Evolutionary conservation across 2,113 vertebrate species (phyloP).

Genomic region (Bagarius yarrelli): DNA sequence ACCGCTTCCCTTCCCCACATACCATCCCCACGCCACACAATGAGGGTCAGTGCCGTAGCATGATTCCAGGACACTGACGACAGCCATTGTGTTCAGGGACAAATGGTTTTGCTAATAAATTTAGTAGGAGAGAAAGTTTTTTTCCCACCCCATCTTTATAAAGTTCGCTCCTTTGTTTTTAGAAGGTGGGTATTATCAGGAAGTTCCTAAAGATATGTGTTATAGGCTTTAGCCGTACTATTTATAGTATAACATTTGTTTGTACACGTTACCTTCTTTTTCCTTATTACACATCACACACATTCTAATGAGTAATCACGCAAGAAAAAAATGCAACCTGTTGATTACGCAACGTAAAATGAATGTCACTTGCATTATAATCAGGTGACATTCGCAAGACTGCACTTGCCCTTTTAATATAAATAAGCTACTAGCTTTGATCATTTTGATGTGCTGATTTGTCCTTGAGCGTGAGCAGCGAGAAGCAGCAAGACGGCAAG

Average conservation of each 20-base stretch:
- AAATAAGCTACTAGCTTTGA: constrained; percentile 29
- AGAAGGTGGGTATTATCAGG: no score
- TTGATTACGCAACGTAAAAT: background rate
- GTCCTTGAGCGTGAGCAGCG: background rate
- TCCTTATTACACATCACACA: background rate
- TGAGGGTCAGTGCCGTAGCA: constrained; percentile 37
- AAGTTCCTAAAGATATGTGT: no score
- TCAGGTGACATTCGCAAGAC: constrained; percentile 23
- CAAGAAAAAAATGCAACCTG: background rate
- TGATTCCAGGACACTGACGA: constrained; percentile 21
- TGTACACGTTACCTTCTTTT: background rate
- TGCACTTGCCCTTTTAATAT: constrained; percentile 18
- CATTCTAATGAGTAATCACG: background rate
- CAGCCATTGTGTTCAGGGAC: constrained; percentile 32
- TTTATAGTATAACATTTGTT: background rate
- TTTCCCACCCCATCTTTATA: background rate
- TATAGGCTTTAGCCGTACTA: background rate
- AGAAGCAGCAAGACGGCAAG: constrained; percentile 6
- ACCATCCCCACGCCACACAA: constrained; percentile 44
- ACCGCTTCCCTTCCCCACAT: constrained; percentile 37
- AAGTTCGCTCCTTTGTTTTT: no score
- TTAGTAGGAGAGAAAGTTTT: background rate
- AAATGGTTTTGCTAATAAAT: constrained; percentile 13
- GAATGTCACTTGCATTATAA: background rate
- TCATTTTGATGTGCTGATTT: constrained; percentile 21